Base-by-base conservation (phyloP, 2,888 invertebrate species). In the Rapana venosa region DNA sequence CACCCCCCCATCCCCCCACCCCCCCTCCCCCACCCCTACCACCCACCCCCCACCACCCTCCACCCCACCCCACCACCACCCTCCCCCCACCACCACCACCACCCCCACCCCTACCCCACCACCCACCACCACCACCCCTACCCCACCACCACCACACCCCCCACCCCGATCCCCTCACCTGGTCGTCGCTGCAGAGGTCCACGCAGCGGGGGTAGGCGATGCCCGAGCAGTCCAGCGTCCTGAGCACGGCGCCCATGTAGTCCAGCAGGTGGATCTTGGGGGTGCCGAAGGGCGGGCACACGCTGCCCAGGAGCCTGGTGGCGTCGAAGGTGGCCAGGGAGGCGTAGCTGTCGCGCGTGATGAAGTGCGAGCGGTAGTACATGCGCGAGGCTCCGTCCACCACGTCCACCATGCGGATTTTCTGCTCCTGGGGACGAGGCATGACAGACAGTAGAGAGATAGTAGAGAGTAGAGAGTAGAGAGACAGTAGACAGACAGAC, bases 251-350 rank as follows among this genome's bases (percentile, higher is more conserved):
- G 32, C 89, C 89, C 85, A 89, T 83, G 85, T 89, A 89, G 58
- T 89, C 89, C 26, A 89, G 74, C 56, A 89, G 22, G 56, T 89
- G 89, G 8, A 89, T 30, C 85, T 89, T 85, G 85, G 89, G 88
- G 26, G 20, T 47, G 89, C 89, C 89, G 85, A 89, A 89, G 32
- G 89, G 89, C 13, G 89, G 89, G n/a, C 89, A 89, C 84, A 89
- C 89, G 77, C 89, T 77, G 35, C 85, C 89, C 26, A 89, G 22
- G 32, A 89, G 85, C 26, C 85, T 84, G 85, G 89, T 35, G 47
- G 89, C 58, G 74, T 84, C 84, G 85, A 22, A 58, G 17, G 85
- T 85, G 13, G 89, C 89, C 32, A 89, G 70, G 22, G 89, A 89
- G 26, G 89, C 89, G 89, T 89, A 89, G 70, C 89, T 85, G 74